Evolutionary conservation across 2,888 invertebrate species (phyloP).

Genomic region (Orchesellides sinensis): DNA sequence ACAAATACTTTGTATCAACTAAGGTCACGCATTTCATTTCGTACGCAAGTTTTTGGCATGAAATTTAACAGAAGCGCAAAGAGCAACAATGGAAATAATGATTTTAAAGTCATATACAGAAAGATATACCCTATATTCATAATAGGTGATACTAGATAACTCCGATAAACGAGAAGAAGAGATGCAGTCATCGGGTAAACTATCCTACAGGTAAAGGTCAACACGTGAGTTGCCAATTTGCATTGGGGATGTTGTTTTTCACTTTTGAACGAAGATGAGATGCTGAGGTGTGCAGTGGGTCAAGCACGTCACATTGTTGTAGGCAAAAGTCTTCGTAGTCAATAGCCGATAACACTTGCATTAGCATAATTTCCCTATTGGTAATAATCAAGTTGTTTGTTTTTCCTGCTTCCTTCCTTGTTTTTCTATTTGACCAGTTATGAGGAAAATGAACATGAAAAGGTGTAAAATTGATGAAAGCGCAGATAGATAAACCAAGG

Average conservation of each 20-base stretch:
- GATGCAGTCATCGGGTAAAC: background rate
- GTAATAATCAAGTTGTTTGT: no score
- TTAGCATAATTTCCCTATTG: no score
- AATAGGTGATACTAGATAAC: no score
- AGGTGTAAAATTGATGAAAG: no score
- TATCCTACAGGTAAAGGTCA: slow-evolving; percentile 37
- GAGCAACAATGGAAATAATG: background rate
- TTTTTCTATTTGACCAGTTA: no score
- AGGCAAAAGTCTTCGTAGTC: background rate
- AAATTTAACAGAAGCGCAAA: background rate
- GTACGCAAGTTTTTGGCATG: background rate
- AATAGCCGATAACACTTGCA: no score
- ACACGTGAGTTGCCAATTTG: slow-evolving; percentile 44
- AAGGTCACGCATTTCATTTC: background rate
- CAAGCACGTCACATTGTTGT: slow-evolving; percentile 14
- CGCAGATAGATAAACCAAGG: no score
- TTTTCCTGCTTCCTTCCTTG: no score
- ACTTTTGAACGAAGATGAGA: background rate
- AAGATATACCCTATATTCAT: no score
- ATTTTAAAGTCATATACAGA: background rate
- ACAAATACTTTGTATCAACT: slow-evolving; percentile 4
- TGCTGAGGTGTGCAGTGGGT: slow-evolving; percentile 15
- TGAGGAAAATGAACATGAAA: no score
- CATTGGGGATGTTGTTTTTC: background rate
- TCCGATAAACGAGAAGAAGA: background rate